These are phyloP conservation scores for Xanthia togata DNA, from an alignment of 2,888 invertebrate genomes.

Conservation along the genomic window DNA sequence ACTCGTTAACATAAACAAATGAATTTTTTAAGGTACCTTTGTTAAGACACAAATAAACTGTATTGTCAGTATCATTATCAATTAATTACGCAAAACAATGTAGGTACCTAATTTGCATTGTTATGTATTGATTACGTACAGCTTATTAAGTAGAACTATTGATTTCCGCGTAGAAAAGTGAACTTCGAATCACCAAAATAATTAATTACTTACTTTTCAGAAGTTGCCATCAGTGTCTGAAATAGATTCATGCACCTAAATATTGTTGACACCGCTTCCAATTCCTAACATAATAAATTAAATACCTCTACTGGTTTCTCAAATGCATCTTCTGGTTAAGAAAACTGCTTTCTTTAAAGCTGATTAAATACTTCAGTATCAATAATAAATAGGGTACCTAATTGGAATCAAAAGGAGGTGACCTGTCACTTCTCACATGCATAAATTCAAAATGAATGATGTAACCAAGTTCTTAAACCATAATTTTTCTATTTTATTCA, in stretches of 20 bases:
- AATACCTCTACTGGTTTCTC: not conserved
- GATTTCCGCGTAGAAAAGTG: not conserved
- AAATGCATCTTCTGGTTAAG: not conserved
- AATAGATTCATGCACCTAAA: not conserved
- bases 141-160: not conserved
- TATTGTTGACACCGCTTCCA: not conserved
- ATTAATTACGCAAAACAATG: not conserved
- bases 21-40: conserved; percentile 4
- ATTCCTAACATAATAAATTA: too few relatives aligned
- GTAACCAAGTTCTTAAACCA: too few relatives aligned
- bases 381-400: not conserved
- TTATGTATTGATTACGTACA: not conserved
- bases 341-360: not conserved
- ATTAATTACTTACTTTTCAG: too few relatives aligned
- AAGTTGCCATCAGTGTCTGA: not conserved
- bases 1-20: conserved; percentile 9
- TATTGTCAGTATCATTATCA: not conserved
- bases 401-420: not conserved
- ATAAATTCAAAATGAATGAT: too few relatives aligned
- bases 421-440: too few relatives aligned
- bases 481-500: too few relatives aligned
- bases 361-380: not conserved
- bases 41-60: not conserved
- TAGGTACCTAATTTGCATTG: not conserved
- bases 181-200: not conserved